A percentile compares a stretch with the other conserved stretches of the same genome.
Conservation (phyloP, 2,113 vertebrate species). For the Coracopsis vasa region DNA sequence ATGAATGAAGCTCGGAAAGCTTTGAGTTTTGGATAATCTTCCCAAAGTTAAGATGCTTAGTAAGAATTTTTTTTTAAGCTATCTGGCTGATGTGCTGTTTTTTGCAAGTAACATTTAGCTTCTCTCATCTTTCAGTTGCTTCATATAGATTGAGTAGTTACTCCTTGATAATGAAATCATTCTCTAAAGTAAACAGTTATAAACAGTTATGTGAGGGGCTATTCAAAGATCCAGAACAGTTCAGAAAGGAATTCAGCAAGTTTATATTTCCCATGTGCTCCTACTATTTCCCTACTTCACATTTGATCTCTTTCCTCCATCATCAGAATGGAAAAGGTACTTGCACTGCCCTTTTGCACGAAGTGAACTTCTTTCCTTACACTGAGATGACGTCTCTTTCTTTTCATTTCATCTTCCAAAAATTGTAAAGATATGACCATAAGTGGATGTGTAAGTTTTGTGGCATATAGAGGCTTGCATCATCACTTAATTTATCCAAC, state of each 20-base stretch:
- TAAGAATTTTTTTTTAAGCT: not conserved
- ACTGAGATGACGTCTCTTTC: not conserved
- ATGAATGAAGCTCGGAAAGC: not conserved
- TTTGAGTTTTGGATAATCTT: slow-evolving; percentile 12
- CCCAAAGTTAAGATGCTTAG: not conserved
- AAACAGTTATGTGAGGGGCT: not conserved
- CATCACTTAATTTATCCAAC: not conserved
- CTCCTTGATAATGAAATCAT: not conserved
- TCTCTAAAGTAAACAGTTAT: not conserved
- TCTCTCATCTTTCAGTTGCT: not conserved
- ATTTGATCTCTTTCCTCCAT: not conserved
- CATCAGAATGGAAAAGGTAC: not conserved
- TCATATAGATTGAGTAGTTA: not conserved
- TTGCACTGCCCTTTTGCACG: not conserved
- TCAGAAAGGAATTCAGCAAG: not conserved
- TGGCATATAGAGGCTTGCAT: not conserved
- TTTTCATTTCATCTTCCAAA: not conserved
- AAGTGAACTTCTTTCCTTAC: not conserved
- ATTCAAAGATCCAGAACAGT: not conserved
- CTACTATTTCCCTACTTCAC: not conserved
- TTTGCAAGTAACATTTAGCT: not conserved
- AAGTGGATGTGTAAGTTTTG: not conserved
- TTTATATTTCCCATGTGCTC: not conserved
- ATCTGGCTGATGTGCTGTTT: not conserved
- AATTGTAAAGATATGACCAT: not conserved